Percentiles rank a stretch among this genome's conserved stretches.
These are phyloP conservation scores for Drosophila bocqueti DNA, from an alignment of 1,140 invertebrate genomes.

Conservation along the genomic window DNA sequence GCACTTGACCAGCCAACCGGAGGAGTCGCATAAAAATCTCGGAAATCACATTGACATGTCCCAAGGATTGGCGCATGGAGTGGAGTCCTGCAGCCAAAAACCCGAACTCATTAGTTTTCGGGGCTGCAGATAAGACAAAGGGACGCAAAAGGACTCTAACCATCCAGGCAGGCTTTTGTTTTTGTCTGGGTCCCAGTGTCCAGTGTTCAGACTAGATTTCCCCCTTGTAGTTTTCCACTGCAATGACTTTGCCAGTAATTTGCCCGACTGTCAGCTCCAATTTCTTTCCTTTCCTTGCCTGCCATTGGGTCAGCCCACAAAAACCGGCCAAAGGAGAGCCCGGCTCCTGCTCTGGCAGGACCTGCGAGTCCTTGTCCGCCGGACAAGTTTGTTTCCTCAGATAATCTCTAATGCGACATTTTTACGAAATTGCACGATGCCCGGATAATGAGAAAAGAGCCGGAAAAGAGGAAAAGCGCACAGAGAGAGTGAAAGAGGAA, in stretches of 20 bases:
- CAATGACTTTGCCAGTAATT: conserved; percentile 81
- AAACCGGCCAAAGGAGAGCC: conserved; percentile 40
- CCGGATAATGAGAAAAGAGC: conserved; percentile 81
- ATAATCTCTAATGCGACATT: conserved; percentile 84
- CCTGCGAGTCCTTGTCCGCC: conserved; percentile 36
- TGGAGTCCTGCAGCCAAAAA: conserved; percentile 36
- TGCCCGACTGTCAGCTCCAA: conserved; percentile 80
- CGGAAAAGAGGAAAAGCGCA: conserved; percentile 49
- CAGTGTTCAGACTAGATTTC: conserved; percentile 46
- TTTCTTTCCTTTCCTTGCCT: conserved; percentile 71
- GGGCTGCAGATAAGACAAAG: conserved; percentile 70
- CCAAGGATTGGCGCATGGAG: conserved; percentile 33
- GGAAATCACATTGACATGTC: conserved; percentile 79
- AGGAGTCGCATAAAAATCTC: conserved; percentile 69
- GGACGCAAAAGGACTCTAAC: conserved; percentile 8
- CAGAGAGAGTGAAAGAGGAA: conserved; percentile 18
- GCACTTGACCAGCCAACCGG: conserved; percentile 41
- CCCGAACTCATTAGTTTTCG: conserved; percentile 68
- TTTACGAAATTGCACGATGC: conserved; percentile 82
- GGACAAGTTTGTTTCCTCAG: conserved; percentile 80
- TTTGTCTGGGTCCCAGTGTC: conserved; percentile 15
- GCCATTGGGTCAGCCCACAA: conserved; percentile 68
- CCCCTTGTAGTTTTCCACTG: conserved; percentile 77
- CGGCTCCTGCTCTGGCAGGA: not conserved
- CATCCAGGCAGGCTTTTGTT: conserved; percentile 6